Base-by-base conservation (phyloP, 2,888 invertebrate species). In the Chromoteleia sp. region DNA sequence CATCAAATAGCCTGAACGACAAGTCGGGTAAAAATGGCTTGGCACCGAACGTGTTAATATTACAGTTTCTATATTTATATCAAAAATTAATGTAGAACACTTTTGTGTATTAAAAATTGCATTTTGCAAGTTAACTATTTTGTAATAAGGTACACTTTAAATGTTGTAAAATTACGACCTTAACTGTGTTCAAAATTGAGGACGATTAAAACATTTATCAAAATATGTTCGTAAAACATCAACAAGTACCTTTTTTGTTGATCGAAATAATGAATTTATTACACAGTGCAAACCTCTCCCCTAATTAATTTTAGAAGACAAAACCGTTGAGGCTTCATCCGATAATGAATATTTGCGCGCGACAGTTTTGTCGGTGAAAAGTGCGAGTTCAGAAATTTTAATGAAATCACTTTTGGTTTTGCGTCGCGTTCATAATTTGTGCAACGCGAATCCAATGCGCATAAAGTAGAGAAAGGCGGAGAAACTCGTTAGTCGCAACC, bases 401-500 rank as follows among this genome's bases (percentile, higher is more conserved):
- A 61, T 61, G 68, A 73, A 76, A 71, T 77, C 67, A 61, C 76
- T 73, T 71, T 81, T 52, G 45, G 50, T 41, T 45, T 48, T 39
- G 58, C 68, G 30, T 25, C 21, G 56, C 68, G 48, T 65, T 75
- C 45, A 67, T 67, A 68, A 74, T 73, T 76, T 39, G 43, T 45
- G 59, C 56, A 41, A 36, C 30, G 52, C 63, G 59, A 65, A 48
- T 65, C 52, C 52, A 81, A 52, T 48, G 73, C 48, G 59, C 61
- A 61, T 68, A 68, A 81, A 73, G 43, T 77, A 52, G 56, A 45
- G 80, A 48, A 71, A 70, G 71, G 74, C 67, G 65, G 83, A 75
- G 77, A 67, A 73, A 67, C 73, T 80, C 81, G 82, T 75, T 78
- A 78, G 74, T 77, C 71, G 82, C 80, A 63, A 81, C 63, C 81